Conservation (phyloP, 2,888 invertebrate species). For the Clivina fossor region DNA sequence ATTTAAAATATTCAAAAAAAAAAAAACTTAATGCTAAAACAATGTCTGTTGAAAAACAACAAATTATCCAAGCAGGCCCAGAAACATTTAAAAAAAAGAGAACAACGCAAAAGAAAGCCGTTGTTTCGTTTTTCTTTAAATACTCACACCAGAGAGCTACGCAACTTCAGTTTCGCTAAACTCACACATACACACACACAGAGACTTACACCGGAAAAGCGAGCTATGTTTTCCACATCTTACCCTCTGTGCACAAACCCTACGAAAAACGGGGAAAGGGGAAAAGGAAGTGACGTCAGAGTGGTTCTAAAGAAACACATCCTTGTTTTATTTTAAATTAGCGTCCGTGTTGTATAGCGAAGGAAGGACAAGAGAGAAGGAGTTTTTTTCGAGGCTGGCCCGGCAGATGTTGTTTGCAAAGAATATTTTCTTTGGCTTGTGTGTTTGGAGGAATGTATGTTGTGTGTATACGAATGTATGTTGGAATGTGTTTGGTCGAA, state of each 20-base stretch:
- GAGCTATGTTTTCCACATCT: conserved; percentile 58
- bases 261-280: conserved; percentile 55
- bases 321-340: conserved; percentile 54
- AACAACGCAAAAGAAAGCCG: too few species aligned
- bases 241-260: conserved; percentile 48
- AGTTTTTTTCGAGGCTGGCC: not conserved
- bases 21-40: too few species aligned
- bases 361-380: not conserved
- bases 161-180: conserved; percentile 47
- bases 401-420: too few species aligned
- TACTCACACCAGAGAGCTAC: too few species aligned
- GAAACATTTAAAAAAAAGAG: too few species aligned
- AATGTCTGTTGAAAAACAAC: too few species aligned
- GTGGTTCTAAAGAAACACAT: conserved; percentile 61
- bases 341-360: conserved; percentile 49
- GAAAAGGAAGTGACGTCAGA: conserved; percentile 49
- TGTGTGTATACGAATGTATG: not conserved
- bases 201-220: conserved; percentile 58
- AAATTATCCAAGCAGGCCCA: too few species aligned
- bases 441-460: too few species aligned
- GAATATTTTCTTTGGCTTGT: too few species aligned
- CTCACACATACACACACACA: conserved; percentile 53
- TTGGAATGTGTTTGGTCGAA: not conserved
- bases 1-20: too few species aligned
- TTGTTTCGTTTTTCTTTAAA: too few species aligned